Base-by-base conservation (phyloP, 2,797 vertebrate species). In the Manis javanica region DNA sequence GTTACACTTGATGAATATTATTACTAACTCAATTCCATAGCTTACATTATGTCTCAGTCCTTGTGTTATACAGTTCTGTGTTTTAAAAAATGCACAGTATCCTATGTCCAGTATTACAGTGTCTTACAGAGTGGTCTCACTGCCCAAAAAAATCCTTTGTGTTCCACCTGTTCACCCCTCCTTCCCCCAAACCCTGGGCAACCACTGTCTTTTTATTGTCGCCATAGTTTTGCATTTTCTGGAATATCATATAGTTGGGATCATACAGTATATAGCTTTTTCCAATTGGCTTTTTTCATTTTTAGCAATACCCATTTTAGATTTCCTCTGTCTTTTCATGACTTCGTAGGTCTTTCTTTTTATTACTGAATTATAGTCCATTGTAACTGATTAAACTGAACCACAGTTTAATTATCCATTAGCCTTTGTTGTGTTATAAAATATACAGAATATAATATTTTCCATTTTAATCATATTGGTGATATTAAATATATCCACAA, bases 291-390 rank as follows among this genome's bases (percentile, higher is more conserved):
- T 39, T 87, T 46, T 89, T 94, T 61, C 37, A 49, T 55, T 46
- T 77, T 72, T 55, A 93, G 23, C 71, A 78, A 39, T 55, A 59
- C 49, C 21, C 29, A 37, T 55, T 46, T 66, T 53, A 39, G 24
- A 24, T 42, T 78, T 92, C 21, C 51, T 85, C 77, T 31, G 69
- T 34, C 66, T 85, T 87, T 91, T 39, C n/a, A 15, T 24, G 66
- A 89, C 29, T 75, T 24, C 39, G 31, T 46, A 66, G 64, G 13
- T 89, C 74, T 61, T 90, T 82, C 34, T 82, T 95, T 93, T 87
- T 51, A 83, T 74, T 24, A 46, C 53, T 83, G 81, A 74, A 51
- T 46, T 53, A 46, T 91, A 82, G 39, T 86, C 57, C 37, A 4
- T 57, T 49, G 21, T 87, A 49, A 71, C 12, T 86, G 55, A 86